A percentile compares a stretch with the other conserved stretches of the same genome.
phyloP scores from a whole-genome alignment of 2,797 vertebrate genomes.

The Xiphophorus birchmanni region DNA sequence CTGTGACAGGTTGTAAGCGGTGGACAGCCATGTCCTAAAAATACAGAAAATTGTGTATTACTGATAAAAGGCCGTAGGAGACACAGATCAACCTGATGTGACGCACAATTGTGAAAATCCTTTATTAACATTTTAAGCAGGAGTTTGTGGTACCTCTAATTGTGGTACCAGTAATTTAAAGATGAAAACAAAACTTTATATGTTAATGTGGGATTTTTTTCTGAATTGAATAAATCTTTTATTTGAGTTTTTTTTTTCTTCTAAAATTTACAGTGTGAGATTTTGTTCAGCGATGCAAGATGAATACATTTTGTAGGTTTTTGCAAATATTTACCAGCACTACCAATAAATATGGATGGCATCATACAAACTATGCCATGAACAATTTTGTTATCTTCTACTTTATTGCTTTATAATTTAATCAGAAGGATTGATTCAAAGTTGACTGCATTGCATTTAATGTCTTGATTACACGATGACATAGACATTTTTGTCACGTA shows the following conservation, averaged over 20 bases:
- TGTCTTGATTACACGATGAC: background rate
- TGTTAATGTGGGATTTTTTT: background rate
- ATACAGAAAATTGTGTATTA: background rate
- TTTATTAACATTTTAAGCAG: no score
- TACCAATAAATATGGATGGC: background rate
- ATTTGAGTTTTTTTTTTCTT: background rate
- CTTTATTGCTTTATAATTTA: background rate
- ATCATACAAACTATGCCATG: background rate
- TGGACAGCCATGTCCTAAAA: no score
- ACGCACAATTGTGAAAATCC: no score
- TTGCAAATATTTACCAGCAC: background rate
- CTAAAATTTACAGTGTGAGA: background rate
- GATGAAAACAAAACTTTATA: background rate
- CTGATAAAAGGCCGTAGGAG: background rate
- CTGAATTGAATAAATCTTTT: background rate
- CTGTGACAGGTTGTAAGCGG: no score
- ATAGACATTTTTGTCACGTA: background rate
- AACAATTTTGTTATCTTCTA: background rate
- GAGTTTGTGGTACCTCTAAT: no score
- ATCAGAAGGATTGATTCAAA: background rate
- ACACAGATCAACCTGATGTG: background rate
- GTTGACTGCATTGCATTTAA: background rate
- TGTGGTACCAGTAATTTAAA: background rate
- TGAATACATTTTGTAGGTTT: background rate
- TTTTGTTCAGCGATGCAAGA: background rate